Evolutionary conservation across 2,888 invertebrate species (phyloP), one percentile per base, ranked within the genome.

Genomic region (Sceliomorpha sp.): DNA sequence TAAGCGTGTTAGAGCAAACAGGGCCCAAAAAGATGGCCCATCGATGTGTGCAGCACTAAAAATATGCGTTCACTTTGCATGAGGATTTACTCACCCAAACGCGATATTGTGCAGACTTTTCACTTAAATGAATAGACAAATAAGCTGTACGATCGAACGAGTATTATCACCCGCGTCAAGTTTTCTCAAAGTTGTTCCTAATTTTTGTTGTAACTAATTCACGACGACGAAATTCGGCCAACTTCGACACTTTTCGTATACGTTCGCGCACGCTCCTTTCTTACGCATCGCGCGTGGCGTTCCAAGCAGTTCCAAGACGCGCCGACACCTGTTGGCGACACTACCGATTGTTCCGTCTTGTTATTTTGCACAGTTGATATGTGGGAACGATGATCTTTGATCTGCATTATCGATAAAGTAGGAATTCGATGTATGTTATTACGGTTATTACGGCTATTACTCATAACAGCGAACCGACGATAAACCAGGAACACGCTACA

Each of bases 191-290:
- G 77, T 78, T 77, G 77, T 77, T 76, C 74, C 73, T 20, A 78
- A 82, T 80, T 80, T 83, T 84, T 85, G 82, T 85, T 84, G 77
- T 84, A 80, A 80, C 85, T 84, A 81, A 78, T 83, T 79, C 83
- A 84, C 83, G 84, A 76, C 78, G 74, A 77, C 74, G 62, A 77
- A 77, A 78, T 80, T 59, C 79, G 81, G 70, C 20, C 32, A 50
- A 48, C 47, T 66, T 58, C 67, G 60, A 53, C 45, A 32, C 55
- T 44, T 56, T 37, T 34, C 66, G 59, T n/a, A n/a, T n/a, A n/a
- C n/a, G n/a, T n/a, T n/a, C n/a, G n/a, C n/a, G n/a, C n/a, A n/a
- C n/a, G n/a, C n/a, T n/a, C n/a, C n/a, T n/a, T n/a, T n/a, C n/a
- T n/a, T n/a, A n/a, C n/a, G n/a, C n/a, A n/a, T n/a, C n/a, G n/a